Evolutionary conservation across 64 coral and sea anemone genomes (phyloP).

Genomic region (Stylophora pistillata): DNA sequence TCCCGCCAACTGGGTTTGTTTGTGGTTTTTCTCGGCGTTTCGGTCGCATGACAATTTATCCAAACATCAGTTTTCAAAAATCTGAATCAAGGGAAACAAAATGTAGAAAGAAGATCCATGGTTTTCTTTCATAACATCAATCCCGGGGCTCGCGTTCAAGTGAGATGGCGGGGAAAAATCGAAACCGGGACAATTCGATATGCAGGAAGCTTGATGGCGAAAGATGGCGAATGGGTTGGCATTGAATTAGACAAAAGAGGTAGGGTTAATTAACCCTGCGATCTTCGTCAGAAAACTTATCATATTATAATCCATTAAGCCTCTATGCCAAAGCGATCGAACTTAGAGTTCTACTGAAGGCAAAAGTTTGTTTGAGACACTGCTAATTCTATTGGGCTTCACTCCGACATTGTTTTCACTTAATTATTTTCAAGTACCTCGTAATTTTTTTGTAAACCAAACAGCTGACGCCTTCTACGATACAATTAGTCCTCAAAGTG

Average conservation of each 20-base stretch:
- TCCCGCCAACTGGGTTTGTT: conserved; percentile 24
- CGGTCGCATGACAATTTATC: background rate
- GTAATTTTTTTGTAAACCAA: background rate
- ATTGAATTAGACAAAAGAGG: conserved; percentile 90
- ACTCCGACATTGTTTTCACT: background rate
- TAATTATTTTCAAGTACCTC: background rate
- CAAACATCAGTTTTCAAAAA: background rate
- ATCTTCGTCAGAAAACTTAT: background rate
- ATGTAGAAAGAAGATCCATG: conserved; percentile 66
- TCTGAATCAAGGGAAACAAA: background rate
- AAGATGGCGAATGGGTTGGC: conserved; percentile 89
- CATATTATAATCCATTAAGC: background rate
- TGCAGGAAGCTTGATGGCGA: conserved; percentile 75
- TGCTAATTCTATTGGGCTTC: background rate
- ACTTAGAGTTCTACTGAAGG: background rate
- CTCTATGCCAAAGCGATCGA: background rate
- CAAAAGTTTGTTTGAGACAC: background rate
- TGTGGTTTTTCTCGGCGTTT: background rate
- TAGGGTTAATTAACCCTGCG: background rate
- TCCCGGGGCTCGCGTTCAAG: conserved; percentile 81
- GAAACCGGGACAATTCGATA: conserved; percentile 83
- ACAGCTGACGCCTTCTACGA: no score
- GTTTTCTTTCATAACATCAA: conserved; percentile 93
- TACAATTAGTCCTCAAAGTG: background rate
- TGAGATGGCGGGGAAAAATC: conserved; percentile 83